Evolutionary conservation across 2,888 invertebrate species (phyloP).

Genomic region (Parnassius apollo): DNA sequence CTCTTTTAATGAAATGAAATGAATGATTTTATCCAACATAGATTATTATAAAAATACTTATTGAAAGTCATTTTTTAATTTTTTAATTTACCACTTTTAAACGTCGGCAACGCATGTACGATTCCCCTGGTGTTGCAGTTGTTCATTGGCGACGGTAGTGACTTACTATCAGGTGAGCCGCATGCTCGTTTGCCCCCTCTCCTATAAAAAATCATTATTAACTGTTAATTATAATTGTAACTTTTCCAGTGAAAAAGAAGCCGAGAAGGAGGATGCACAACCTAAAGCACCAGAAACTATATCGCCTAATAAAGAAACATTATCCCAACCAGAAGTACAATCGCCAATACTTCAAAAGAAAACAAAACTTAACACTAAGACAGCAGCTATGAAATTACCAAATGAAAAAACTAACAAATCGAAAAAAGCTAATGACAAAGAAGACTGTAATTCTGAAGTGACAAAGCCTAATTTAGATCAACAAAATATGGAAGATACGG

Average conservation of each 20-base stretch:
- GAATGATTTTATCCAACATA: too few relatives aligned
- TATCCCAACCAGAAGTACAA: slow-evolving; percentile 36
- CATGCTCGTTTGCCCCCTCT: too few relatives aligned
- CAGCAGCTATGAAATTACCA: slow-evolving; percentile 33
- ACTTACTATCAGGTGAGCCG: too few relatives aligned
- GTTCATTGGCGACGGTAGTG: too few relatives aligned
- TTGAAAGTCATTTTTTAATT: too few relatives aligned
- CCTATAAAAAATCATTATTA: too few relatives aligned
- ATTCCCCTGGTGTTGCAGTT: too few relatives aligned
- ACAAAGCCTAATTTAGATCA: slow-evolving; percentile 27
- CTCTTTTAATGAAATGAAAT: too few relatives aligned
- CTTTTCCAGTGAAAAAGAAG: slow-evolving; percentile 47
- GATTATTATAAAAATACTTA: too few relatives aligned
- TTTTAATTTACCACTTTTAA: too few relatives aligned
- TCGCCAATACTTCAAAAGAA: slow-evolving; percentile 48
- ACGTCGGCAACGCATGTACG: too few relatives aligned
- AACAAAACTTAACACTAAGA: slow-evolving; percentile 32
- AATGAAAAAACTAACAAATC: slow-evolving; percentile 23
- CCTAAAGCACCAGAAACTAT: slow-evolving; percentile 30
- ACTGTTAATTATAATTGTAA: background rate
- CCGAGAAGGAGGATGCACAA: slow-evolving; percentile 36
- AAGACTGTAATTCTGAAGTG: slow-evolving; percentile 26
- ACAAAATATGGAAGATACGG: slow-evolving; percentile 12
- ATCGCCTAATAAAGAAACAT: slow-evolving; percentile 47
- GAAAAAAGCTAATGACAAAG: slow-evolving; percentile 24